A percentile compares a stretch with the other conserved stretches of the same genome.
These are phyloP conservation scores for Meteorus sp. DNA, from an alignment of 1,140 invertebrate species.

Conservation along the genomic window DNA sequence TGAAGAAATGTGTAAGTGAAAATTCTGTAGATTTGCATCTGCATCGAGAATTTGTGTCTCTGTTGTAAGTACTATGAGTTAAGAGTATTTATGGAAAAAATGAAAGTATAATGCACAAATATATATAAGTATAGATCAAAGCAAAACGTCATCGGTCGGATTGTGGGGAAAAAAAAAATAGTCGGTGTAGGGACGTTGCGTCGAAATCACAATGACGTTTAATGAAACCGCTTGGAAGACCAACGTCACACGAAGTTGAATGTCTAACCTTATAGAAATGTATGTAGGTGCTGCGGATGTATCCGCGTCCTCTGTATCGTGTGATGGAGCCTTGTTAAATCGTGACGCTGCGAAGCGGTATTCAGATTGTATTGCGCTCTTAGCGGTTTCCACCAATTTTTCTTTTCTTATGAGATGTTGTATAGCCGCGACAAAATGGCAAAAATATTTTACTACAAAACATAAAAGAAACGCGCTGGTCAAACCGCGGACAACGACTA, in stretches of 20 bases:
- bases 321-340: constrained; percentile 46
- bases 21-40: no score
- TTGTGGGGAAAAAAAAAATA: not conserved
- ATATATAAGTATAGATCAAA: not conserved
- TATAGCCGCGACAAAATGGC: constrained; percentile 44
- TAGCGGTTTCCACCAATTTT: constrained; percentile 58
- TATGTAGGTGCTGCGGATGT: not conserved
- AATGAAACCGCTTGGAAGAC: constrained; percentile 52
- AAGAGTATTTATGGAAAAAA: no score
- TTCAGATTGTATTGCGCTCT: constrained; percentile 60
- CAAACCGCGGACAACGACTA: constrained; percentile 34
- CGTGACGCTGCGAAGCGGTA: constrained; percentile 58
- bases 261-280: not conserved
- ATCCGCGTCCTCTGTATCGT: constrained; percentile 33
- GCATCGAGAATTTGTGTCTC: no score
- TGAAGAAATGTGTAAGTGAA: no score
- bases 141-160: not conserved
- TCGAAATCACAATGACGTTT: constrained; percentile 59
- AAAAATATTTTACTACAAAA: constrained; percentile 42
- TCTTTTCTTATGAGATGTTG: constrained; percentile 33
- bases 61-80: no score
- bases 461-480: constrained; percentile 49
- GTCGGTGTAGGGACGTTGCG: constrained; percentile 46
- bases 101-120: no score
- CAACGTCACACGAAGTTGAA: constrained; percentile 38